These are phyloP conservation scores for Galaxea fascicularis DNA, from an alignment of 92 coral and sea anemone species.

Conservation along the genomic window DNA sequence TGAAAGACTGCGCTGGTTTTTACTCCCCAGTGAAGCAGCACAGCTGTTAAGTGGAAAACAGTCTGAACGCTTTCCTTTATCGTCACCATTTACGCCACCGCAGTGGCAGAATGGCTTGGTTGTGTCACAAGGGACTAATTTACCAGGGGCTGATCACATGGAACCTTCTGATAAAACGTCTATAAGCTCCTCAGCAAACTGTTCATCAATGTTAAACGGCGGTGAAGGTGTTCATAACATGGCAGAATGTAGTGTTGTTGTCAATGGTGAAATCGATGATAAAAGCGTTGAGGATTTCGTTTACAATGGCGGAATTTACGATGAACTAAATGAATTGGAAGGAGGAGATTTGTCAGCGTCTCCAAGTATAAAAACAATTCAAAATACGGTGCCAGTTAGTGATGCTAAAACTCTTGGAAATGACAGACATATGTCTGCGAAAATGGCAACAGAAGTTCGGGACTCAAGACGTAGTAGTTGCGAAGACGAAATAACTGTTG, in stretches of 20 bases:
- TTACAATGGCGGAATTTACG: background rate
- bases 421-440: background rate
- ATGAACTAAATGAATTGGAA: background rate
- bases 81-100: constrained; percentile 85
- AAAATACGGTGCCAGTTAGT: background rate
- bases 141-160: background rate
- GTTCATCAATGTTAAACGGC: background rate
- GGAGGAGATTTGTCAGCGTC: background rate
- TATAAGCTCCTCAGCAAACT: background rate
- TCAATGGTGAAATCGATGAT: background rate
- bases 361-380: background rate
- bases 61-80: constrained; percentile 66
- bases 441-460: background rate
- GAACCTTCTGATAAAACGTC: background rate
- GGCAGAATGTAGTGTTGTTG: background rate
- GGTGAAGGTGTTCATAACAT: background rate
- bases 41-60: constrained; percentile 68
- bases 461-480: background rate
- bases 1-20: constrained; percentile 90
- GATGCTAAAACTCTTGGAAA: background rate
- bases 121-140: background rate
- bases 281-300: background rate
- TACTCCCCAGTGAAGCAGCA: constrained; percentile 94
- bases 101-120: constrained; percentile 50
- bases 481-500: background rate